Conservation (phyloP, 2,797 vertebrate species). For the Xenopus petersii region DNA sequence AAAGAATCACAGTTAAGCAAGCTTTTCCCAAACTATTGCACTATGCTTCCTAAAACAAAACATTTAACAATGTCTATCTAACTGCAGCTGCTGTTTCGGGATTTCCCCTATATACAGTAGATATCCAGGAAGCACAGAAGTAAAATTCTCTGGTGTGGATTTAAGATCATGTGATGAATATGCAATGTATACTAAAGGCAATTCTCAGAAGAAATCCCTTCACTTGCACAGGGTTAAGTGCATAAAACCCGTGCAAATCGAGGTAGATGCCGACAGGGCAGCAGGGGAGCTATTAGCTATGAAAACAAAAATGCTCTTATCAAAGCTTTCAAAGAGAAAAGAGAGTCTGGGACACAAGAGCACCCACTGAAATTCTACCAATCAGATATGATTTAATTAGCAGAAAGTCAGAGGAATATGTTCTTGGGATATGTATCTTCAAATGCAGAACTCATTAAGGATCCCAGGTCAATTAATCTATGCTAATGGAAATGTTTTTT, state of each 20-base stretch:
- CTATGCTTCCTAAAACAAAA: too few species aligned
- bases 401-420: conserved; percentile 43
- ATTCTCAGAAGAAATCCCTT: conserved; percentile 39
- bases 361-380: conserved; percentile 46
- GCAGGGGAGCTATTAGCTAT: conserved; percentile 47
- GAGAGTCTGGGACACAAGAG: conserved; percentile 38
- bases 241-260: conserved; percentile 38
- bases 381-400: conserved; percentile 50
- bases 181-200: conserved; percentile 35
- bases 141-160: conserved; percentile 1
- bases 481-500: conserved; percentile 45
- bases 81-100: too few species aligned
- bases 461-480: conserved; percentile 49
- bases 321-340: conserved; percentile 44
- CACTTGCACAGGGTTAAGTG: conserved; percentile 42
- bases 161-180: conserved; percentile 31
- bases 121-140: background rate
- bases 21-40: background rate
- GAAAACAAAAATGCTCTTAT: conserved; percentile 44
- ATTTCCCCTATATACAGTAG: background rate
- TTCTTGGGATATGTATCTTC: conserved; percentile 39
- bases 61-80: too few species aligned
- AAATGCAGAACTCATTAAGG: conserved; percentile 47
- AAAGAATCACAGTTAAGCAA: too few species aligned
- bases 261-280: conserved; percentile 43